Base-by-base conservation (phyloP, 2,888 invertebrate genomes). In the Phasia obesa region DNA sequence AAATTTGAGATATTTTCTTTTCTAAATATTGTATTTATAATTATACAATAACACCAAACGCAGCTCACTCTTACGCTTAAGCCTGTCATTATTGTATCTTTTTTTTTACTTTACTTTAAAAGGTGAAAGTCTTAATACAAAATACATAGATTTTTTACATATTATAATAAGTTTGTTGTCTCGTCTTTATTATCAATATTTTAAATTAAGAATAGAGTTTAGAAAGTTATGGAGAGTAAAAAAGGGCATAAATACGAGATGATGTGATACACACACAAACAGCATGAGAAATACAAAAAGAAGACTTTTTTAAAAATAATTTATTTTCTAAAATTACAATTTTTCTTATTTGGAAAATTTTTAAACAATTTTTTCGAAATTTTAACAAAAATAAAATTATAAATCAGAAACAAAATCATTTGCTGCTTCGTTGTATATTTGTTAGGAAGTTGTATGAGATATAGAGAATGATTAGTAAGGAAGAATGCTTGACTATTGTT, bases 391-490 rank as follows among this genome's bases (percentile, higher is more conserved):
- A 25, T 13, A 70, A 65, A 25, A 47, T 38, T 35, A 19, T 25
- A 49, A 13, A 51, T 73, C 38, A 69, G 6, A 51, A 23, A 60
- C 19, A 62, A 70, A 62, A 38, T 65, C 59, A 11, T 35, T 35
- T 42, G 55, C 83, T 71, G 75, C 27, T 71, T 78, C 75, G 79
- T 79, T 75, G 75, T 83, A 79, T 38, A 60, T 71, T 42, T 51
- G 4, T 25, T 70, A 55, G 11, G 44, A 13, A 55, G 6, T 6
- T 64, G 35, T 23, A 49, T 57, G 15, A 25, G 13, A 62, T 5
- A 17, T 17, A 47, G 44, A 53, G 9, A 4, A 23, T 64, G 35
- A 42, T 17, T 38, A 53, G 47, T 70, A 70, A 62, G 47, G 49
- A 64, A 70, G 64, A 64, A 55, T 31, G 55, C 6, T 71, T 13